Evolutionary conservation across 2,797 vertebrate species (phyloP).

Genomic region (Philypnodon macrostomus): DNA sequence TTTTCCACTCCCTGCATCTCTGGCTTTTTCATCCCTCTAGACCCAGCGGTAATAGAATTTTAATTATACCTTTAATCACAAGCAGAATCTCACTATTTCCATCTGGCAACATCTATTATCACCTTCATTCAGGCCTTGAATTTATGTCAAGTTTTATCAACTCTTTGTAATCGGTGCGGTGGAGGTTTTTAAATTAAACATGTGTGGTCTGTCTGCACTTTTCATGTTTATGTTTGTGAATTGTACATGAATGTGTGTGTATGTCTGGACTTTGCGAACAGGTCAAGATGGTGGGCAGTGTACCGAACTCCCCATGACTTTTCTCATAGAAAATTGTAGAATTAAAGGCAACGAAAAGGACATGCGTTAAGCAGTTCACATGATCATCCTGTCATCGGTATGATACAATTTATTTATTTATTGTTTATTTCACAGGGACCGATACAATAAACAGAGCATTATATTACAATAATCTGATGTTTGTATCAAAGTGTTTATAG

Average conservation of each 20-base stretch:
- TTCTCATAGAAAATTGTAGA: conserved; percentile 65
- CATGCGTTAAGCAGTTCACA: too few relatives aligned
- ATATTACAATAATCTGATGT: too few relatives aligned
- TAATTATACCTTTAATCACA: conserved; percentile 62
- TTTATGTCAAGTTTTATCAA: conserved; percentile 35
- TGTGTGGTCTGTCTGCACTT: conserved; percentile 21
- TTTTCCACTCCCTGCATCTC: conserved; percentile 58
- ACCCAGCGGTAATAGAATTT: conserved; percentile 58
- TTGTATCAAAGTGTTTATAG: too few relatives aligned
- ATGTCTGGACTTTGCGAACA: conserved; percentile 48
- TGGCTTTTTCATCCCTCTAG: conserved; percentile 49
- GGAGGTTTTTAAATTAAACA: conserved; percentile 34
- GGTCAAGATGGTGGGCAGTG: conserved; percentile 86
- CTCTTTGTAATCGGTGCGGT: neutral
- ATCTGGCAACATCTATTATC: conserved; percentile 53
- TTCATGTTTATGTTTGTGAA: conserved; percentile 25
- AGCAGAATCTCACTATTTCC: conserved; percentile 49
- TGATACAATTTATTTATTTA: too few relatives aligned
- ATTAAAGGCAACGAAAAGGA: too few relatives aligned
- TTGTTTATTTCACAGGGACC: too few relatives aligned
- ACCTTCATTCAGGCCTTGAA: conserved; percentile 10
- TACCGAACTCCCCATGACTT: conserved; percentile 49
- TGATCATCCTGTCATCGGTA: too few relatives aligned
- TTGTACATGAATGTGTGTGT: conserved; percentile 4
- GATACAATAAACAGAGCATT: too few relatives aligned